These are phyloP conservation scores for Troglohyphantes excavatus DNA, from an alignment of 2,888 invertebrate species.

Conservation along the genomic window DNA sequence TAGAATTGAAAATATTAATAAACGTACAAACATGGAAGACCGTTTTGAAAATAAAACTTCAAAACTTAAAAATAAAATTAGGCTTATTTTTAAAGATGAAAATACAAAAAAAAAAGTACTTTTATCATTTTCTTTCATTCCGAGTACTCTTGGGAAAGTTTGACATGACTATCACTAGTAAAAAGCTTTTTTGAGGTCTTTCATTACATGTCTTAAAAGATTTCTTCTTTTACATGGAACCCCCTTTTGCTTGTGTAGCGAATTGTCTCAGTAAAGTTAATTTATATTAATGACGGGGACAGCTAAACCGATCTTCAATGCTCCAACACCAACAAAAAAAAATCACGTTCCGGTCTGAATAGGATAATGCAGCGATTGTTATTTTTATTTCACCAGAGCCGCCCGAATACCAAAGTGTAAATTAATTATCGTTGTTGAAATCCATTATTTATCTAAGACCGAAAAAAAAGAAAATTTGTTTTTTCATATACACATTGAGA, in stretches of 20 bases:
- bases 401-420: neutral
- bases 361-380: neutral
- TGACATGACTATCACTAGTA: neutral
- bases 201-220: neutral
- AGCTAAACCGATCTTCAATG: neutral
- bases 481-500: too few species aligned
- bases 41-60: too few species aligned
- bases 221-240: too few species aligned
- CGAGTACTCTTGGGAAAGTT: too few species aligned
- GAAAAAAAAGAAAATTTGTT: too few species aligned
- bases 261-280: neutral
- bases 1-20: too few species aligned
- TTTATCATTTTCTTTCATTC: too few species aligned
- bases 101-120: too few species aligned
- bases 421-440: neutral
- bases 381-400: neutral
- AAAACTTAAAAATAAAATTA: too few species aligned
- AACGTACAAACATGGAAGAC: too few species aligned
- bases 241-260: neutral
- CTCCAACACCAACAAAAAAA: neutral
- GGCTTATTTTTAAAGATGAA: too few species aligned
- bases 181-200: neutral
- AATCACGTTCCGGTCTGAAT: neutral
- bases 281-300: neutral
- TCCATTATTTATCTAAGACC: neutral